These are phyloP conservation scores for Momotus momota DNA, from an alignment of 2,797 vertebrate genomes.

Conservation along the genomic window DNA sequence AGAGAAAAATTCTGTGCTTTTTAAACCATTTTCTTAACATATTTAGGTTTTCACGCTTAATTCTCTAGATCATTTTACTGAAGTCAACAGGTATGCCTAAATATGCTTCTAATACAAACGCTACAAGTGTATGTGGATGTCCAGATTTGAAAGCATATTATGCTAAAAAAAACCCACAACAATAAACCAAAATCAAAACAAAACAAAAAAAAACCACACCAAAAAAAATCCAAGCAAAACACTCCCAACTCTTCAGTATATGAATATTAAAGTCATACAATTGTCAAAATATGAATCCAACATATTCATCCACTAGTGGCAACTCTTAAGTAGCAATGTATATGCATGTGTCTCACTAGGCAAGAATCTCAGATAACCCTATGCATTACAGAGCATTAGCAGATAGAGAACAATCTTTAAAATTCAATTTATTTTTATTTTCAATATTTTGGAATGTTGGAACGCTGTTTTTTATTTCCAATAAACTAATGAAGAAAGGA, in stretches of 20 bases:
- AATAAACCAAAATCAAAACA: too few species aligned
- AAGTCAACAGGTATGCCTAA: not conserved
- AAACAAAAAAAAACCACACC: not conserved
- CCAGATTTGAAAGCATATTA: not conserved
- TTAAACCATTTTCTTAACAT: not conserved
- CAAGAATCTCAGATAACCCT: not conserved
- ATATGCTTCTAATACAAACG: not conserved
- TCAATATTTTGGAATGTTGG: not conserved
- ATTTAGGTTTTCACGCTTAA: not conserved
- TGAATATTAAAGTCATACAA: not conserved
- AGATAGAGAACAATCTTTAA: not conserved
- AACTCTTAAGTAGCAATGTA: not conserved
- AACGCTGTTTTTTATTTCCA: not conserved
- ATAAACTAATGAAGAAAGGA: not conserved
- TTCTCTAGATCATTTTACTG: not conserved
- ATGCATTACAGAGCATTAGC: not conserved
- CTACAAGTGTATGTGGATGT: not conserved
- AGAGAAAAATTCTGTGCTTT: not conserved
- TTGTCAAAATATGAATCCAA: not conserved
- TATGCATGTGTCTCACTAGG: not conserved
- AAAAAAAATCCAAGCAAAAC: too few species aligned
- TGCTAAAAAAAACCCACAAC: fast-evolving
- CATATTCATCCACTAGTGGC: not conserved
- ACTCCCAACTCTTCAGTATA: not conserved
- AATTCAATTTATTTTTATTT: not conserved